Base-by-base conservation (phyloP, 2,888 invertebrate genomes). In the Ophioninae sp. region DNA sequence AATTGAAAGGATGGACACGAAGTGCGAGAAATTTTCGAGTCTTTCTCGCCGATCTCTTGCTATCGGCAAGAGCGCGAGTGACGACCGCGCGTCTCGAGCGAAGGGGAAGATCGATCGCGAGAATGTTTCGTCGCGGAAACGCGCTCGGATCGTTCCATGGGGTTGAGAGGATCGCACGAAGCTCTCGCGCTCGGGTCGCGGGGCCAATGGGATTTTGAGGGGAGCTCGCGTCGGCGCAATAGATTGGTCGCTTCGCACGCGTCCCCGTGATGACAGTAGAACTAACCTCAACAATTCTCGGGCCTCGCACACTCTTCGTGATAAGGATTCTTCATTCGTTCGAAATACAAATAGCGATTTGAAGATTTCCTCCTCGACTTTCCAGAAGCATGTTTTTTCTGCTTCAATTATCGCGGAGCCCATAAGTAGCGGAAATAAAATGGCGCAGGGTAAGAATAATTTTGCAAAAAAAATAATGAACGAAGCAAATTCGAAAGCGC, bases 51-150 rank as follows among this genome's bases (percentile, higher is more conserved):
- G 17, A 17, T 51, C 41, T 67, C 20, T 61, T 23, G 23, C 41
- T 51, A 51, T 30, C 13, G 51, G 51, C 51, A 51, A 51, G 51
- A 51, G 51, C 51, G 51, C 51, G 51, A 51, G 51, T 51, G 51
- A 51, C 6, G 51, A 51, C 17, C 51, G 51, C 51, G 51, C 51
- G 13, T 51, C 51, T 51, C 51, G 51, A 51, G 51, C 51, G 51
- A 51, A 51, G 51, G 17, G 17, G 22, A 78, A 58, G n/a, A 68
- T 65, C 69, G 44, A 84, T 79, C 81, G 75, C 67, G 75, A 67
- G 71, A 81, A 75, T 75, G 84, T 84, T 84, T 84, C 63, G 22
- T 67, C 81, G 56, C 20, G 81, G 69, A 84, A 84, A 84, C 78
- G 79, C 78, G 69, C 59, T 75, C 81, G 81, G 84, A 84, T 84